Percentiles rank a stretch among this genome's conserved stretches.
Conservation (phyloP, 2,113 vertebrate genomes). For the Stegastes partitus region DNA sequence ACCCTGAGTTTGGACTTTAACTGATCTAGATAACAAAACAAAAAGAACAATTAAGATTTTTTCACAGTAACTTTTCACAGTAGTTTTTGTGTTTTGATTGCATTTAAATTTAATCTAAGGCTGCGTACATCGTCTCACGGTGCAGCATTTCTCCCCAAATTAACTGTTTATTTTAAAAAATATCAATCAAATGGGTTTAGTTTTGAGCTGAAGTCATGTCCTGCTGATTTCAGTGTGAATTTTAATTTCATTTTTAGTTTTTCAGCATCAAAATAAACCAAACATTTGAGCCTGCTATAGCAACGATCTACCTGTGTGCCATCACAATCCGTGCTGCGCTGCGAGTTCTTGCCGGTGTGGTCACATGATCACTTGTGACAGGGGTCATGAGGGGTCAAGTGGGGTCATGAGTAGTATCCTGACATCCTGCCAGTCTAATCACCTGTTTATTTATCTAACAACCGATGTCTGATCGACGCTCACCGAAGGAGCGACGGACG, state of each 20-base stretch:
- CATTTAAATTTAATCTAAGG: too few species aligned
- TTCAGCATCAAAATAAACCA: neutral
- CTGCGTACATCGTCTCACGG: too few species aligned
- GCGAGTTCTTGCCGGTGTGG: slow-evolving; percentile 50
- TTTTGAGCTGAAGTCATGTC: neutral
- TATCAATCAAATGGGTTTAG: too few species aligned
- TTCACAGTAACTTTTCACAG: too few species aligned
- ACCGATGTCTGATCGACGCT: slow-evolving; percentile 47
- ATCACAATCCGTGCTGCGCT: neutral
- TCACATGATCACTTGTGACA: slow-evolving; percentile 86
- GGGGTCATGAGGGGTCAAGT: slow-evolving; percentile 85
- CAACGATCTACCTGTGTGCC: slow-evolving; percentile 10
- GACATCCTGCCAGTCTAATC: slow-evolving; percentile 80
- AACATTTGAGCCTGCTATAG: neutral
- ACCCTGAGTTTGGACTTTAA: neutral
- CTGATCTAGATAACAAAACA: too few species aligned
- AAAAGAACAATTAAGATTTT: too few species aligned
- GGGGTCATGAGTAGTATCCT: slow-evolving; percentile 83
- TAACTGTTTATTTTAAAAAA: too few species aligned
- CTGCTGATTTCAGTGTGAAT: too few species aligned
- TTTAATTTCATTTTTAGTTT: too few species aligned
- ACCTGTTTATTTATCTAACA: slow-evolving; percentile 79
- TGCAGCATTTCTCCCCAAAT: too few species aligned
- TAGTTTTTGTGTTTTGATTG: too few species aligned
- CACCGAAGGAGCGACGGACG: slow-evolving; percentile 16